Conservation (phyloP, 2,888 invertebrate genomes). For the Argynnis bischoffii region DNA sequence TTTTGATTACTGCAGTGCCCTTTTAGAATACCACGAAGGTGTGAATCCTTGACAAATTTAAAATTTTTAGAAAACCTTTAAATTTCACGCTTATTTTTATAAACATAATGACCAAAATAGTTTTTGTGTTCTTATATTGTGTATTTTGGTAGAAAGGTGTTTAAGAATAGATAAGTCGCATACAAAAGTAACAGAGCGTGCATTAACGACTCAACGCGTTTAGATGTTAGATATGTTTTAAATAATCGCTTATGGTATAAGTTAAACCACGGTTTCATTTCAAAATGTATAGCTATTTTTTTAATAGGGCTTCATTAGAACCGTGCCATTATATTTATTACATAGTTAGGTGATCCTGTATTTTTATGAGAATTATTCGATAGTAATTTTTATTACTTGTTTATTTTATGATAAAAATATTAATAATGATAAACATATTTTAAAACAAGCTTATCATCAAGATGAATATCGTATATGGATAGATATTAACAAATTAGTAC, state of each 20-base stretch:
- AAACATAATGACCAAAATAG: constrained; percentile 32
- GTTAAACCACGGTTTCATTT: constrained; percentile 15
- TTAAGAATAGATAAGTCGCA: constrained; percentile 44
- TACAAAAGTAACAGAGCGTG: constrained; percentile 59
- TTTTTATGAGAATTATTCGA: no score
- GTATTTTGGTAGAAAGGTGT: constrained; percentile 38
- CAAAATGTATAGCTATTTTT: background rate
- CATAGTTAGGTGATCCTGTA: no score
- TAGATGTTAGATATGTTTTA: constrained; percentile 46
- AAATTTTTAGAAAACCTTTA: constrained; percentile 26
- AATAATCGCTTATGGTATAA: constrained; percentile 29
- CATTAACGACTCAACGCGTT: constrained; percentile 58
- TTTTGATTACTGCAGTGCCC: constrained; percentile 68
- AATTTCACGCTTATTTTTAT: constrained; percentile 39
- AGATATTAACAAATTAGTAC: no score
- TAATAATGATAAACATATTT: no score
- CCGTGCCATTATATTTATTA: background rate
- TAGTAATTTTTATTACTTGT: no score
- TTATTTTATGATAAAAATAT: no score
- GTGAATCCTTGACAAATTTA: constrained; percentile 50
- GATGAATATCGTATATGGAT: no score
- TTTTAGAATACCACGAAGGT: constrained; percentile 51
- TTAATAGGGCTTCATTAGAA: no score
- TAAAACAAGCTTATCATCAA: no score
- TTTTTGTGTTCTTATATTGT: constrained; percentile 9